phyloP scores from a whole-genome alignment of 2,113 vertebrate genomes.

The Tringa solitaria region DNA sequence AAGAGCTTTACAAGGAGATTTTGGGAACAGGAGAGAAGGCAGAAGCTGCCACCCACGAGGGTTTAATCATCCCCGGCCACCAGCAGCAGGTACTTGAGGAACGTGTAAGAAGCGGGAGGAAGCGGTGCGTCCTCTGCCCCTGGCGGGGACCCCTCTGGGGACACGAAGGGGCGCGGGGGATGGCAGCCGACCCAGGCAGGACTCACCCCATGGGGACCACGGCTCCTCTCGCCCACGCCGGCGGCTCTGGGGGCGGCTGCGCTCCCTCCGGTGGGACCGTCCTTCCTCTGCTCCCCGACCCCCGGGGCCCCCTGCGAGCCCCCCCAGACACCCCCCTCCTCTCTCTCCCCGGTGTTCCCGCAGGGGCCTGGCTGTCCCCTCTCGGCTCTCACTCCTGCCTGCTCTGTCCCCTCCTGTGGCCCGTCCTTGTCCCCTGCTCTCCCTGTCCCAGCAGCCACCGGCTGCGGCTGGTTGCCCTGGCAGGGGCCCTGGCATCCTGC shows the following conservation, averaged over 20 bases:
- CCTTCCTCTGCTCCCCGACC: neutral
- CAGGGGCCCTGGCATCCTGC: neutral
- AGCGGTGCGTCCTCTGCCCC: rapidly evolving
- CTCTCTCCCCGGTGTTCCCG: rapidly evolving
- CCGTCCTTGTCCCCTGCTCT: neutral
- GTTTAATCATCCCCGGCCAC: neutral
- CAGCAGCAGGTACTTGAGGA: neutral
- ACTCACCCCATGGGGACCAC: neutral
- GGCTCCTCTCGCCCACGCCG: rapidly evolving
- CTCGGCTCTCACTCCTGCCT: rapidly evolving
- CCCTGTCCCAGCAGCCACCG: neutral
- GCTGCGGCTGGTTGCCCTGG: neutral
- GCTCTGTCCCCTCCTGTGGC: neutral
- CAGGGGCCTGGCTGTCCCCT: neutral
- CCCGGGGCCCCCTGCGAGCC: rapidly evolving
- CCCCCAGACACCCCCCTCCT: rapidly evolving
- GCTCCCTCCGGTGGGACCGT: neutral
- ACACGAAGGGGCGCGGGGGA: rapidly evolving
- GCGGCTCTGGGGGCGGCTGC: rapidly evolving
- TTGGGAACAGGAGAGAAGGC: neutral
- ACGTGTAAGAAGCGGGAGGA: rapidly evolving
- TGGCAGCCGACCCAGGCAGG: rapidly evolving
- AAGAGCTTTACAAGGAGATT: neutral
- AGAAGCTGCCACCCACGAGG: neutral
- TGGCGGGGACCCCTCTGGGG: neutral